Evolutionary conservation across 2,888 invertebrate genomes (phyloP), one percentile per base, ranked within the genome.

Genomic region (Calameuta pallipes): DNA sequence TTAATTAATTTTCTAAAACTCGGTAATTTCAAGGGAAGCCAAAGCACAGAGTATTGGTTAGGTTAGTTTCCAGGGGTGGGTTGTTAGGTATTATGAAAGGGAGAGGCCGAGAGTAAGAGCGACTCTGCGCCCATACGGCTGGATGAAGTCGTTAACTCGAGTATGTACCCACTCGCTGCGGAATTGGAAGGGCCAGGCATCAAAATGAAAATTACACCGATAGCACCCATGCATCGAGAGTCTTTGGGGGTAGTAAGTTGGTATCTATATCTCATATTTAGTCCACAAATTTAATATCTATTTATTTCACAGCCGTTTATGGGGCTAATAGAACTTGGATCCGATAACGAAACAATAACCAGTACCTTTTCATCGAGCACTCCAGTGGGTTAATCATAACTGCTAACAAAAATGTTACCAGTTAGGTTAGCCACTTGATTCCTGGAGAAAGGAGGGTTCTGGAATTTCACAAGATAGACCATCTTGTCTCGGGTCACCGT

Each of bases 101-200:
- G n/a, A 68, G 31, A 56, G 56, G 73, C 41, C 70, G 56, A 56
- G 23, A 23, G 34, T 41, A 34, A 73, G 73, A 30, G 41, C 41
- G 73, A 73, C 13, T 13, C 56, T 56, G 56, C 56, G 56, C 73
- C 70, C 31, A 79, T 34, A 75, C 74, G 77, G 74, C 82, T 80
- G 82, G 85, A 86, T 86, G 88, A 88, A 88, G 85, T 87, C 87
- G 88, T 88, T 88, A 88, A 88, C 87, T 88, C 85, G 85, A 87
- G 88, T 87, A 84, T 85, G 88, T 87, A 88, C 86, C 84, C 84
- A 84, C 87, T 85, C 79, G 85, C 13, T 34, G 71, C 71, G 11
- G 69, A 77, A 56, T 56, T 56, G 56, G 34, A 68, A 74, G 77
- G 74, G 11, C 34, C 36, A 82, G 79, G 83, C 78, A 78, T 35